Base-by-base conservation (phyloP, 2,113 vertebrate species). In the Menidia beryllina region DNA sequence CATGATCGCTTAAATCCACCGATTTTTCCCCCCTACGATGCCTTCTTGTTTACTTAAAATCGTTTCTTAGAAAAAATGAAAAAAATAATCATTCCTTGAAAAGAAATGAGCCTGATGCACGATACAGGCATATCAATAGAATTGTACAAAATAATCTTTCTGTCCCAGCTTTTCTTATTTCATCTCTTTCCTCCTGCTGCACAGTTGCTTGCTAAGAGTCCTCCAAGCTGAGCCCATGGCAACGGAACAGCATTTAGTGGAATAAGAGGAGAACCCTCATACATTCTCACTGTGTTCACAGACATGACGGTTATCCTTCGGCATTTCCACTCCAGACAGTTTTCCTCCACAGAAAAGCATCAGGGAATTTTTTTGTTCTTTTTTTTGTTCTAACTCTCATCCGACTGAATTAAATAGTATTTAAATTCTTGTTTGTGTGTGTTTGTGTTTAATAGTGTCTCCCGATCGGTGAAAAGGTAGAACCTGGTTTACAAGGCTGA, bases 351-450 rank as follows among this genome's bases (percentile, higher is more conserved):
- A 65, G 4, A 2, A 77, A 66, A 71, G 73, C 69, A 79, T 88
- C 63, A 84, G 69, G 67, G 74, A 82, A 81, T 82, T 79, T 87
- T 82, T 34, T 4, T 65, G 43, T 85, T 85, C 80, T 87, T 75
- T 82, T 65, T 41, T 19, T 59, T n/a, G n/a, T n/a, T 34, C 30
- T 41, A 38, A 23, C 78, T 70, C 72, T 73, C 48, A 82, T 66
- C 72, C 71, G 79, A 68, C 82, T 70, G 77, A 2, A 19, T 75
- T 49, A 79, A 69, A 85, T 71, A 75, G 64, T 60, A 75, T 80
- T 70, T 59, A 55, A 88, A 86, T 34, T 34, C 7, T 8, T 34
- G 30, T 34, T 8, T 5, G 30, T 34, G 30, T 34, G 30, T 34
- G 23, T 26, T 48, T 30, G 60, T 63, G 54, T 55, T 79, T 76